These are phyloP conservation scores for Pseudopipra pipra DNA, from an alignment of 2,113 vertebrate species.

Conservation along the genomic window DNA sequence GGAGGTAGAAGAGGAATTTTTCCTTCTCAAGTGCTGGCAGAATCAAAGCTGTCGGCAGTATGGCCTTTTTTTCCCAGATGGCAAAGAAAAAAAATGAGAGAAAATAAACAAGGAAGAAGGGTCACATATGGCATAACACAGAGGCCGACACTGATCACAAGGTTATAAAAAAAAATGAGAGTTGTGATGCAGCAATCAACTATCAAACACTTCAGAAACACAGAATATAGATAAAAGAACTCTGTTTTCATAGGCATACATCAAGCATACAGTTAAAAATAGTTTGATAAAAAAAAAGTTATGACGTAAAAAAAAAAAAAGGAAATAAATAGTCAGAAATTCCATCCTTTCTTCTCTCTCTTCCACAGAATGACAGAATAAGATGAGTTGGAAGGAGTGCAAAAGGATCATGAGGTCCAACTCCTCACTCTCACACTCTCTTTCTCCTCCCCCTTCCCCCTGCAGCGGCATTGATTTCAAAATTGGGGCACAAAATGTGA, in stretches of 20 bases:
- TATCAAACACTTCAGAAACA: background rate
- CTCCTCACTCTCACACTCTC: background rate
- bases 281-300: background rate
- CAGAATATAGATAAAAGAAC: background rate
- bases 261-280: rapidly evolving
- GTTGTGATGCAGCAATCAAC: background rate
- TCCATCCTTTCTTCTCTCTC: background rate
- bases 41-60: background rate
- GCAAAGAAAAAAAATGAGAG: background rate
- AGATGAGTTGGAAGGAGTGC: background rate
- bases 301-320: background rate
- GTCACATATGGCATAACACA: background rate
- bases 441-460: too few relatives aligned
- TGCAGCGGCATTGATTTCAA: too few relatives aligned
- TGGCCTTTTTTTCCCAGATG: background rate
- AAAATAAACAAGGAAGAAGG: background rate
- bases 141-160: background rate
- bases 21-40: background rate
- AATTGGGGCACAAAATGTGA: too few relatives aligned
- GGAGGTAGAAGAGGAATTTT: background rate
- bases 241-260: background rate
- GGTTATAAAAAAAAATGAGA: background rate
- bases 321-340: background rate
- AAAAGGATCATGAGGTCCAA: background rate
- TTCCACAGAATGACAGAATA: background rate